These are phyloP conservation scores for Saturnia japonica DNA, from an alignment of 2,888 invertebrate genomes.

Conservation along the genomic window DNA sequence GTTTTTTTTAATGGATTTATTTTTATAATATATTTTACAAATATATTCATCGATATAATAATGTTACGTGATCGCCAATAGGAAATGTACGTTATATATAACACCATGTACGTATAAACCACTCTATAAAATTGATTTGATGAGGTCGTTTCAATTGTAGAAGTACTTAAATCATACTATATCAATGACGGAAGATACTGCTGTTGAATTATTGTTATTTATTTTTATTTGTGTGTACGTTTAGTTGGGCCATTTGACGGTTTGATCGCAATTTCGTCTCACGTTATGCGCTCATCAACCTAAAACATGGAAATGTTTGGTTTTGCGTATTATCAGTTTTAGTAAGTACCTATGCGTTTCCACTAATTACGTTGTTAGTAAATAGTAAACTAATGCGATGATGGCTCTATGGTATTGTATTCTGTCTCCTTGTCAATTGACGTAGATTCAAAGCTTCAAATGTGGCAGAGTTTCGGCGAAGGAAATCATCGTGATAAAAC, in stretches of 20 bases:
- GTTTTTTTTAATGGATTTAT: no score
- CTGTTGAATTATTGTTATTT: neutral
- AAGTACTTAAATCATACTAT: neutral
- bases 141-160: slow-evolving; percentile 12
- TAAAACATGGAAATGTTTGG: neutral
- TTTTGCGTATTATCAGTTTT: neutral
- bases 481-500: no score
- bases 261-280: no score
- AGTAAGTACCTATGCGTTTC: neutral
- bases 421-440: no score
- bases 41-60: neutral
- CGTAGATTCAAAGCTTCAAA: no score
- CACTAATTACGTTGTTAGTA: neutral
- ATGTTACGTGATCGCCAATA: neutral
- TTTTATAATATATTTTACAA: neutral
- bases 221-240: neutral
- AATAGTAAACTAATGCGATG: no score
- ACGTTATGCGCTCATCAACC: neutral
- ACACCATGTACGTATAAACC: neutral
- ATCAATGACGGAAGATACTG: neutral
- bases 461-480: no score
- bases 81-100: neutral
- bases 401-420: no score
- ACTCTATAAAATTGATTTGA: slow-evolving; percentile 3
- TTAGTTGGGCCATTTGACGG: no score